Conservation (phyloP, 64 coral and sea anemone genomes). For the Catalaphyllia jardinei region DNA sequence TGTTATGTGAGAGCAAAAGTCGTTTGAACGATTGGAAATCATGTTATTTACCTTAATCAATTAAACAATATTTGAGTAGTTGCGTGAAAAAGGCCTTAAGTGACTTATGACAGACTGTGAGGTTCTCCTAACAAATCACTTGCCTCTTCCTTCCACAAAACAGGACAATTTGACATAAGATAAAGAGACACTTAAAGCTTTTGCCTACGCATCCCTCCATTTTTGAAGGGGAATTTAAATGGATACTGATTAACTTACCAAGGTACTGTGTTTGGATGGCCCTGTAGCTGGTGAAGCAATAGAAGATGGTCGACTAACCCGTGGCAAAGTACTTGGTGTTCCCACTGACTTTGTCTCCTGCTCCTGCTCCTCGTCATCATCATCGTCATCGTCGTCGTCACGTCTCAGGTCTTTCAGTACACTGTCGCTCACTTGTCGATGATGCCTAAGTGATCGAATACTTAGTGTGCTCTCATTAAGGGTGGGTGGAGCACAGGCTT, state of each 20-base stretch:
- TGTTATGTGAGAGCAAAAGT: no score
- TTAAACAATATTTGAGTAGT: no score
- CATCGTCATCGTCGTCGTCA: slow-evolving; percentile 40
- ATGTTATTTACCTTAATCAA: no score
- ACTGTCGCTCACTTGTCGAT: slow-evolving; percentile 60
- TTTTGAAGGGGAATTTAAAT: not conserved
- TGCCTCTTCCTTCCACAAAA: no score
- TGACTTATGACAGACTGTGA: no score
- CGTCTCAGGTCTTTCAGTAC: slow-evolving; percentile 29
- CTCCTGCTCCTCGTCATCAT: slow-evolving; percentile 10
- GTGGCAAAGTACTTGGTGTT: slow-evolving; percentile 50
- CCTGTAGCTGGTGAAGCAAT: slow-evolving; percentile 53
- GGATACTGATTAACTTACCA: slow-evolving; percentile 21
- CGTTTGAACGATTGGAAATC: no score
- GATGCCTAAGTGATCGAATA: slow-evolving; percentile 28
- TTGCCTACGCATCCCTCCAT: no score
- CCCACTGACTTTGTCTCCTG: slow-evolving; percentile 36
- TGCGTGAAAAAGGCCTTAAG: no score
- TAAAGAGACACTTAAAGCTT: no score
- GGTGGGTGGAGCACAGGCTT: slow-evolving; percentile 66
- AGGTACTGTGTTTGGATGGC: slow-evolving; percentile 48
- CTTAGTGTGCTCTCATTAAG: slow-evolving; percentile 1
- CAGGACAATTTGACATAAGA: no score
- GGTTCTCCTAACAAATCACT: no score
- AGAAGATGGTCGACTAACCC: slow-evolving; percentile 64